Conservation (phyloP, 2,113 vertebrate genomes). For the Phoxinus phoxinus region DNA sequence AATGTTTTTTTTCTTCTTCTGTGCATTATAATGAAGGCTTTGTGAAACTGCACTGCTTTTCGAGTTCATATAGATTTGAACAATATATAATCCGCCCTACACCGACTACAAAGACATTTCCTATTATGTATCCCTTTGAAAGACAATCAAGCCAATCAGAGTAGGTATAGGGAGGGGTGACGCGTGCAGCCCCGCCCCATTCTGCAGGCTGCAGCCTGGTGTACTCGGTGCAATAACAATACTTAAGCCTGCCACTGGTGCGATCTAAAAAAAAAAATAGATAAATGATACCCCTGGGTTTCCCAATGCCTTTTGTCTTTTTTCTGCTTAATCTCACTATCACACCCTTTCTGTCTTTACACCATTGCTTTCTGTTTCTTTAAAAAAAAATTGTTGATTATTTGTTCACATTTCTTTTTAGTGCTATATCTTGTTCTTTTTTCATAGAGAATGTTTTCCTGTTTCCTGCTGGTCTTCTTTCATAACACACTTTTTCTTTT, state of each 20-base stretch:
- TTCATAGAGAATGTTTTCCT: constrained; percentile 16
- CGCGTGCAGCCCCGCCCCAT: too few species aligned
- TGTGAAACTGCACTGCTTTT: too few species aligned
- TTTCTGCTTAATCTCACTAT: background rate
- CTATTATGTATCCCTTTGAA: too few species aligned
- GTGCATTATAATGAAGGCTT: too few species aligned
- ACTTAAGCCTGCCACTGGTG: background rate
- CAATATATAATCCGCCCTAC: too few species aligned
- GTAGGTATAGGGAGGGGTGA: too few species aligned
- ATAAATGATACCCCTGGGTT: background rate
- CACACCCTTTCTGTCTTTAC: background rate
- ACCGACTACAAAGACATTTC: too few species aligned
- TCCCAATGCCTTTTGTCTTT: constrained; percentile 40
- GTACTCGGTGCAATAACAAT: too few species aligned
- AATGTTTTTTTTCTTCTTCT: too few species aligned
- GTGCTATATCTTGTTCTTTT: background rate
- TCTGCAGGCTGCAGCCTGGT: too few species aligned
- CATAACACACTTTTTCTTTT: constrained; percentile 35
- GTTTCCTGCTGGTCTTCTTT: constrained; percentile 21
- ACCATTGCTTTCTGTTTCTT: background rate
- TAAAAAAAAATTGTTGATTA: background rate
- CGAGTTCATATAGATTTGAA: too few species aligned
- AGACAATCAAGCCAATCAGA: too few species aligned
- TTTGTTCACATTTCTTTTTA: background rate
- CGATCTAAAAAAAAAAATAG: background rate